phyloP scores from a whole-genome alignment of 2,113 vertebrate species.

The Nibea albiflora region DNA sequence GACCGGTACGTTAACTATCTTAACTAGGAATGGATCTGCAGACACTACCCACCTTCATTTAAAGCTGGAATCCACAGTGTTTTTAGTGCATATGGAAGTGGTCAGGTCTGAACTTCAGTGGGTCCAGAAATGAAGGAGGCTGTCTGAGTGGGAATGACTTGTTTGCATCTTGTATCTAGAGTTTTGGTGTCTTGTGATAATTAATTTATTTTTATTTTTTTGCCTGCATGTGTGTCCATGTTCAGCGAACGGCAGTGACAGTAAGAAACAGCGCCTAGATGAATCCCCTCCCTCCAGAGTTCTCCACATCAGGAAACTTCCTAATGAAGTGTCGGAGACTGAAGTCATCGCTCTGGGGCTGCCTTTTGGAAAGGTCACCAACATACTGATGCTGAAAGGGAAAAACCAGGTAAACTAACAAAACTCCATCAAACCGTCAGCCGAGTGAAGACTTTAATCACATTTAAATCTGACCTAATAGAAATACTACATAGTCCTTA shows the following conservation, averaged over 20 bases:
- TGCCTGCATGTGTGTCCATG: constrained; percentile 25
- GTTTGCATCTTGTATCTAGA: background rate
- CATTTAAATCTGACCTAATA: background rate
- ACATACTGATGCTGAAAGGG: constrained; percentile 99
- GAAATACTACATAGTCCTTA: too few relatives aligned
- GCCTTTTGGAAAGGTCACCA: constrained; percentile 98
- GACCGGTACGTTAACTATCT: constrained; percentile 86
- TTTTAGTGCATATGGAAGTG: background rate
- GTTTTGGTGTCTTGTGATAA: background rate
- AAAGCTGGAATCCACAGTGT: background rate
- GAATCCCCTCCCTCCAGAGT: constrained; percentile 96
- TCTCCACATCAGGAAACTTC: constrained; percentile 97
- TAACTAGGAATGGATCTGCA: background rate
- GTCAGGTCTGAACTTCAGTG: background rate
- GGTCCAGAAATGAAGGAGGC: background rate
- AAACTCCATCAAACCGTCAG: background rate
- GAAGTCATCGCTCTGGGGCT: constrained; percentile 98
- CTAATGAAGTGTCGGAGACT: constrained; percentile 97
- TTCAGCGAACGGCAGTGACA: constrained; percentile 97
- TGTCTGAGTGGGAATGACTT: background rate
- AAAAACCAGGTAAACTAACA: constrained; percentile 93
- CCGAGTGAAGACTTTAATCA: background rate
- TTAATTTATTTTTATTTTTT: background rate
- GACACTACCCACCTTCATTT: background rate
- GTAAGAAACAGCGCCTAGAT: constrained; percentile 97